These are phyloP conservation scores for Psilopsiagon aurifrons DNA, from an alignment of 2,113 vertebrate species.

Conservation along the genomic window DNA sequence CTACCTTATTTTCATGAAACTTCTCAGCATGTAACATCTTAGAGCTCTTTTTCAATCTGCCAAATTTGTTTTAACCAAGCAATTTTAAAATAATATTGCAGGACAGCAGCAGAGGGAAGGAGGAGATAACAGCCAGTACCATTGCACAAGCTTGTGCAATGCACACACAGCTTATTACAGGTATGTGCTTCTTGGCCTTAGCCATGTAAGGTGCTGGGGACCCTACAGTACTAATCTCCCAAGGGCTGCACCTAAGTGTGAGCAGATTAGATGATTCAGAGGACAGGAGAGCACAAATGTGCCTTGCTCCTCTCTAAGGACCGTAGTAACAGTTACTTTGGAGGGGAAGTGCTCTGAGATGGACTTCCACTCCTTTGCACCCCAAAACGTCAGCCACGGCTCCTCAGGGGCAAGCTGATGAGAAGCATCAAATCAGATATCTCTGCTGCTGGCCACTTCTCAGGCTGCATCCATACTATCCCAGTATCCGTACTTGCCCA, in stretches of 20 bases:
- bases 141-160: not conserved
- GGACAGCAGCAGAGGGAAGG: not conserved
- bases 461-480: not conserved
- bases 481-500: not conserved
- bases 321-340: not conserved
- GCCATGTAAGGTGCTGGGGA: accelerated
- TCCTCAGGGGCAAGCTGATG: not conserved
- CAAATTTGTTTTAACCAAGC: not conserved
- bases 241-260: not conserved
- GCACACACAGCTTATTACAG: not conserved
- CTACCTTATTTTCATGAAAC: not conserved
- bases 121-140: not conserved
- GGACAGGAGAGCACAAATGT: not conserved
- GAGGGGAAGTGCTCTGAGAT: not conserved
- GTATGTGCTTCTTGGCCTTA: not conserved
- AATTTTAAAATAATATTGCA: not conserved
- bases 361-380: not conserved
- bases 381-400: not conserved
- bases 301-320: not conserved
- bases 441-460: not conserved
- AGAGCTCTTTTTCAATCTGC: not conserved
- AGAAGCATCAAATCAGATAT: not conserved
- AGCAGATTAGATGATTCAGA: not conserved
- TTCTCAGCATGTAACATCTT: not conserved
- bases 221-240: not conserved